phyloP scores from a whole-genome alignment of 2,797 vertebrate genomes.

The Enteromius fasciolatus region DNA sequence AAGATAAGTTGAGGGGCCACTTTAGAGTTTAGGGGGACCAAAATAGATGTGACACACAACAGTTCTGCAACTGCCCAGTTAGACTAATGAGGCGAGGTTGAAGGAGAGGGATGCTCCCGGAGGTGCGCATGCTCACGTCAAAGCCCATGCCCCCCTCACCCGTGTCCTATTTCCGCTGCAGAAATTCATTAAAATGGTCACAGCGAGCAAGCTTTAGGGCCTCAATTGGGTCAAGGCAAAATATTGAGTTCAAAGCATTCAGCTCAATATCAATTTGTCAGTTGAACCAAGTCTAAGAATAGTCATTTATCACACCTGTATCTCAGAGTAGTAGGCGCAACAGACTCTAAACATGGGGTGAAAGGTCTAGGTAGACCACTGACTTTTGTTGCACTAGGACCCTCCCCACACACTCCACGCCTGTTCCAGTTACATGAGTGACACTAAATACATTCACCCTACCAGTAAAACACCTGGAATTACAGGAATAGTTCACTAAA shows the following conservation, averaged over 20 bases:
- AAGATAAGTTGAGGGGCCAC: slow-evolving; percentile 36
- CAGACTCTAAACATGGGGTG: neutral
- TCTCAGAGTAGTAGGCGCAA: neutral
- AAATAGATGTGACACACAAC: slow-evolving; percentile 73
- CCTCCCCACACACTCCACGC: neutral
- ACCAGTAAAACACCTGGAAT: neutral
- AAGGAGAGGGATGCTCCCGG: slow-evolving; percentile 66
- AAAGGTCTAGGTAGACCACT: neutral
- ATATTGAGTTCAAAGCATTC: slow-evolving; percentile 39
- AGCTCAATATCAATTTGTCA: slow-evolving; percentile 10
- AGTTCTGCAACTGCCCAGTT: slow-evolving; percentile 61
- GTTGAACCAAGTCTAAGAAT: neutral
- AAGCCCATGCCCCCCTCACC: slow-evolving; percentile 56
- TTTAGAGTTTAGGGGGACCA: slow-evolving; percentile 57
- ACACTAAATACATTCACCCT: neutral
- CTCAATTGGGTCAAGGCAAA: slow-evolving; percentile 54
- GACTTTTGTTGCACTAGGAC: neutral
- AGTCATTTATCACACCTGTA: slow-evolving; percentile 24
- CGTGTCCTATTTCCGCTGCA: slow-evolving; percentile 68
- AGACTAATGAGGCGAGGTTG: slow-evolving; percentile 73
- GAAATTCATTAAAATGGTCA: slow-evolving; percentile 50
- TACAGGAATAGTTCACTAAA: too few species aligned
- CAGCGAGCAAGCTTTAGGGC: slow-evolving; percentile 26
- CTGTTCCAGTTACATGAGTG: neutral
- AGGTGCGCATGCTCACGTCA: slow-evolving; percentile 55